These are phyloP conservation scores for Troides helena DNA, from an alignment of 2,888 invertebrate genomes.

Conservation along the genomic window DNA sequence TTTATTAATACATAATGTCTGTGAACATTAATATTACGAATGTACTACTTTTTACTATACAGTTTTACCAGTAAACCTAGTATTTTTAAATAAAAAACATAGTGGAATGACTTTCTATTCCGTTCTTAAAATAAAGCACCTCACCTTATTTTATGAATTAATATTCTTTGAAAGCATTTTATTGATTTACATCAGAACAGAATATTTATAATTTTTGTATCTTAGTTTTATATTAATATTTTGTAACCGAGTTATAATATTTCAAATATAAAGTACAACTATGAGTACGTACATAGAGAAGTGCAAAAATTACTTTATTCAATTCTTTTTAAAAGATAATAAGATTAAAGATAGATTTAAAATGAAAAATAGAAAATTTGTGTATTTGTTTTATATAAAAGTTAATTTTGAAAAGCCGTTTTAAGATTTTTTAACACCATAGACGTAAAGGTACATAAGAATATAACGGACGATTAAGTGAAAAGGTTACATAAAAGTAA, in stretches of 20 bases:
- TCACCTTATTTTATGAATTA: neutral
- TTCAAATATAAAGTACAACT: neutral
- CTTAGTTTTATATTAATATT: neutral
- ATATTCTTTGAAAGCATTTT: neutral
- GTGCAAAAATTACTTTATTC: neutral
- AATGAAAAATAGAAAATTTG: neutral
- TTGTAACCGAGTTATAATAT: neutral
- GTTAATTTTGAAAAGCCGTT: neutral
- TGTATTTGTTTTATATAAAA: neutral
- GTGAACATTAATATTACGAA: neutral
- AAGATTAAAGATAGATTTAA: too few species aligned
- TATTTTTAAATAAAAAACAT: neutral
- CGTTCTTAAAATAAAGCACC: neutral
- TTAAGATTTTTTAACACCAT: neutral
- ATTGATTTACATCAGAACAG: too few species aligned
- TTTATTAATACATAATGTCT: neutral
- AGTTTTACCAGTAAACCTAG: neutral
- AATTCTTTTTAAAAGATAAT: neutral
- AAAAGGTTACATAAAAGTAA: neutral
- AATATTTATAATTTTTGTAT: neutral
- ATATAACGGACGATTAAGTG: neutral
- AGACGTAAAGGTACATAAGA: neutral
- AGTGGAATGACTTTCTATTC: neutral
- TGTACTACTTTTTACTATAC: neutral
- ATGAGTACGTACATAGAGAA: neutral